Evolutionary conservation across 2,888 invertebrate species (phyloP), one percentile per base, ranked within the genome.

Genomic region (Drosophila kuntzei): DNA sequence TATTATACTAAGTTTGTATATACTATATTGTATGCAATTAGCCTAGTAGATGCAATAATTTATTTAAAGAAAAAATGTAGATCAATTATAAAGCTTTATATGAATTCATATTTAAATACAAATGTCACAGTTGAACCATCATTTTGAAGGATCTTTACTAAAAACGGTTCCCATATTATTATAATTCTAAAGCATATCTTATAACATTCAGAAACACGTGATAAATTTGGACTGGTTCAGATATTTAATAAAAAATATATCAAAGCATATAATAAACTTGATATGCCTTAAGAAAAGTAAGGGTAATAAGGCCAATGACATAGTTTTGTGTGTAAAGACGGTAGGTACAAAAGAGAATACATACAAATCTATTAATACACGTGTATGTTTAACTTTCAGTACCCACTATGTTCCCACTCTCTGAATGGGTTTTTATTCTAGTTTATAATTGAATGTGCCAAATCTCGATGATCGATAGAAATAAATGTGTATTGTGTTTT

Each of bases 241-340:
- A 43, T 14, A 54, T 27, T n/a, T 46, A 14, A 14, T 20, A 22
- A 50, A 3, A 8, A 27, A 27, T 9, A 5, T 37, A 12, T 29
- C 4, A 20, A 16, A 5, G 1, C 39, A 4, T 3, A n/a, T n/a
- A 5, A 27, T 5, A 20, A 20, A 22, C 11, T 16, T n/a, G 14
- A 41, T 20, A 32, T 57, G 9, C 55, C 18, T 14, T 8, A 4
- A 1, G 3, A 7, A 29, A 41, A 39, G 36, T 43, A 2, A 43
- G 69, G 0, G 70, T 49, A 41, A 20, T 3, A 27, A 44, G 55
- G 47, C 39, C 49, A 71, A 62, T 53, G 71, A 46, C 63, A 41
- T 29, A 54, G n/a, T 20, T 37, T 32, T 6, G 37, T 39, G 20
- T 54, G 12, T 9, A 3, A 18, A 46, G 2, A 46, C 25, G 55